Evolutionary conservation across 2,888 invertebrate genomes (phyloP).

Genomic region (Macaria notata): DNA sequence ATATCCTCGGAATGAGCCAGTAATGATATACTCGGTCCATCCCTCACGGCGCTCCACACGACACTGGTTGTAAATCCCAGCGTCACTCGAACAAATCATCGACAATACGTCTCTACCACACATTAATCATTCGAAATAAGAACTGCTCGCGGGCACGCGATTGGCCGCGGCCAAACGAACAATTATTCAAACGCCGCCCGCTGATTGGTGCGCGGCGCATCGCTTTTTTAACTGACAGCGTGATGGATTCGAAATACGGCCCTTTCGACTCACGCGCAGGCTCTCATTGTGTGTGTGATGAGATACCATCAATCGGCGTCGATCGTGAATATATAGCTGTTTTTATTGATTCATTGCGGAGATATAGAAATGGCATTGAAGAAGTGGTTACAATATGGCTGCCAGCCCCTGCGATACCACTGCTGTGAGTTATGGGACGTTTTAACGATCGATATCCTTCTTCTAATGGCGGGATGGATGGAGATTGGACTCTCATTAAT

Average conservation of each 20-base stretch:
- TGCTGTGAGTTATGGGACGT: slow-evolving; percentile 21
- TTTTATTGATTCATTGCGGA: slow-evolving; percentile 39
- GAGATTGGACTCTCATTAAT: slow-evolving; percentile 15
- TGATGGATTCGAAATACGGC: slow-evolving; percentile 66
- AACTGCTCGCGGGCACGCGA: slow-evolving; percentile 65
- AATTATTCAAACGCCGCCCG: slow-evolving; percentile 76
- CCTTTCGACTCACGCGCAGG: slow-evolving; percentile 77
- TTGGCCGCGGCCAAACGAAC: slow-evolving; percentile 72
- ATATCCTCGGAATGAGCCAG: slow-evolving; percentile 54
- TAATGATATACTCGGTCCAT: slow-evolving; percentile 57
- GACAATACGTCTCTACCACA: slow-evolving; percentile 66
- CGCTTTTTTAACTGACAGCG: slow-evolving; percentile 73
- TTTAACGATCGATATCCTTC: slow-evolving; percentile 14
- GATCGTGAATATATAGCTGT: slow-evolving; percentile 47
- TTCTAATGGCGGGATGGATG: slow-evolving; percentile 12
- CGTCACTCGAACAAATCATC: slow-evolving; percentile 73
- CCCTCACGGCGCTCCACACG: slow-evolving; percentile 55
- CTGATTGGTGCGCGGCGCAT: slow-evolving; percentile 62
- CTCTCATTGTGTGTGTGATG: slow-evolving; percentile 55
- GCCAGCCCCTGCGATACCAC: slow-evolving; percentile 24
- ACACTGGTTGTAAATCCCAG: slow-evolving; percentile 72
- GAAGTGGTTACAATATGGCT: slow-evolving; percentile 36
- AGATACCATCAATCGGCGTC: slow-evolving; percentile 45
- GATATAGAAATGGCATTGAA: slow-evolving; percentile 38
- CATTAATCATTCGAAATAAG: slow-evolving; percentile 77